phyloP scores from a whole-genome alignment of 64 coral and sea anemone genomes.

The Orbicella faveolata region DNA sequence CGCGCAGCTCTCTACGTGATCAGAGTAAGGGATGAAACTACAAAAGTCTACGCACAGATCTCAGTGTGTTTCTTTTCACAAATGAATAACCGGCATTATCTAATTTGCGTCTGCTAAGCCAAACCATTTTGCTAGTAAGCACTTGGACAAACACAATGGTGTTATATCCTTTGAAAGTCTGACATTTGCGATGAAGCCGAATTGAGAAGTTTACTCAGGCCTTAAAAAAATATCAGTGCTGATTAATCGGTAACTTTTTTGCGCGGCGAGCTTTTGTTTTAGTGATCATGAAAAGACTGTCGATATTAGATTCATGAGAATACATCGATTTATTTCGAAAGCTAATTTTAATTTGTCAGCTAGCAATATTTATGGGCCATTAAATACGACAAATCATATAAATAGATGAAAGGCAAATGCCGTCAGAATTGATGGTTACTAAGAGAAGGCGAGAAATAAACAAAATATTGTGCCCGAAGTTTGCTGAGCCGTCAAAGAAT shows the following conservation, averaged over 20 bases:
- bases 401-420: neutral
- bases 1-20: neutral
- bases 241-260: neutral
- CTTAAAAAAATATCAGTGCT: neutral
- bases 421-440: neutral
- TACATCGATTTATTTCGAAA: neutral
- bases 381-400: neutral
- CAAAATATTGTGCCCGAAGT: constrained; percentile 3
- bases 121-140: neutral
- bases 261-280: neutral
- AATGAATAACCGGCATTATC: neutral
- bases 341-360: neutral
- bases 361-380: neutral
- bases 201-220: neutral
- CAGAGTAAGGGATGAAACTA: neutral
- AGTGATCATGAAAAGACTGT: neutral
- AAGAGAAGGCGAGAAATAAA: neutral
- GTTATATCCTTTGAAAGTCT: neutral
- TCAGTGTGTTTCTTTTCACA: neutral
- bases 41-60: neutral
- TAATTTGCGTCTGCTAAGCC: neutral
- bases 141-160: neutral
- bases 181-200: neutral
- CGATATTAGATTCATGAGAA: neutral
- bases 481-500: neutral